Evolutionary conservation across 2,888 invertebrate species (phyloP).

Genomic region (Onthophagus sagittarius): DNA sequence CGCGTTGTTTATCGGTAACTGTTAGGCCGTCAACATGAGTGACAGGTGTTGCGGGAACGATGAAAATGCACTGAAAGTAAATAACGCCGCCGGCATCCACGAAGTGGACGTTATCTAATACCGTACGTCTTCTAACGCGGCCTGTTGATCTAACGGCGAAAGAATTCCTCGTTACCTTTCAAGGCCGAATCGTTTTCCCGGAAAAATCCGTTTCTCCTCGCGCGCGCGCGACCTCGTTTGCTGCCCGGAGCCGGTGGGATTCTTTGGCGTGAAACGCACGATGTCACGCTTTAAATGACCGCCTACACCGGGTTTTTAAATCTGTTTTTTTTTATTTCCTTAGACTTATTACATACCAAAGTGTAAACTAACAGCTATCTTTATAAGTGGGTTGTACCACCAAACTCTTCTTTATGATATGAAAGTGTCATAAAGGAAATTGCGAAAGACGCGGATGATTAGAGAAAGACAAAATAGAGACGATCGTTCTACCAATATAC

Average conservation of each 20-base stretch:
- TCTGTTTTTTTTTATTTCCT: too few relatives aligned
- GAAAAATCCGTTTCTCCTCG: not conserved
- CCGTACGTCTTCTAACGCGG: not conserved
- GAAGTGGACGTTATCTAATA: not conserved
- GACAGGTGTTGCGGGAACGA: not conserved
- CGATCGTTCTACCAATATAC: too few relatives aligned
- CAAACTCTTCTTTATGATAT: too few relatives aligned
- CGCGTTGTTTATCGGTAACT: not conserved
- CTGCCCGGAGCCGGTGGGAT: too few relatives aligned
- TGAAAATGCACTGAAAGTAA: not conserved
- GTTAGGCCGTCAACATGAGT: not conserved
- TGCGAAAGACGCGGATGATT: too few relatives aligned
- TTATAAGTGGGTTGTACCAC: too few relatives aligned
- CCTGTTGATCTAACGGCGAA: not conserved
- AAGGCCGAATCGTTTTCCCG: not conserved
- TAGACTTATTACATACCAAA: too few relatives aligned
- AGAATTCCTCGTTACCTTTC: not conserved
- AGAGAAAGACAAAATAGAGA: too few relatives aligned
- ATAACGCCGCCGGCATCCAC: not conserved
- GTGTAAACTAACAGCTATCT: too few relatives aligned
- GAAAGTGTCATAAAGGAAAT: too few relatives aligned
- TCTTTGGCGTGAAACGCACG: not conserved
- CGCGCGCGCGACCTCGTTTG: not conserved
- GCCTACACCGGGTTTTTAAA: not conserved
- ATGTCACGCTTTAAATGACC: not conserved